Base-by-base conservation (phyloP, 2,888 invertebrate genomes). In the Diloba caeruleocephala region DNA sequence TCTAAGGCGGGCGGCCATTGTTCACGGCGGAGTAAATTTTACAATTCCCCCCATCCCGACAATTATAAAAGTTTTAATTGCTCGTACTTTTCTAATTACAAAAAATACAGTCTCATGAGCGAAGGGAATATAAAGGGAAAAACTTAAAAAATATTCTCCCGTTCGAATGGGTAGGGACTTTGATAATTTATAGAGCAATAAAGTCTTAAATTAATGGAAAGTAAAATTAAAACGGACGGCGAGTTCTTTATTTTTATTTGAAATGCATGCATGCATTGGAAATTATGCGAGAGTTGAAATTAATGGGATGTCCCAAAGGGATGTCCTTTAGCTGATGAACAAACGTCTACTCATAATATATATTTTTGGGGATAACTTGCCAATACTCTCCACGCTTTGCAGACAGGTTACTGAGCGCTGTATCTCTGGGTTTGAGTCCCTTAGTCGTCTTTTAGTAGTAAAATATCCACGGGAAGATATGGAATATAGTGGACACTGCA, bases 41-140 rank as follows among this genome's bases (percentile, higher is more conserved):
- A 87, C 81, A 80, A 84, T 85, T 82, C 82, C 77, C 57, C 76
- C 85, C 88, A 88, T 90, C 86, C 78, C 84, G 83, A 90, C 91
- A 89, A 91, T 91, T 91, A 90, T 90, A 90, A 91, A 92, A 92
- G 90, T 92, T 92, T 92, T 91, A 92, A 92, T 92, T 89, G 90
- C 87, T 87, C 83, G 78, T 88, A 90, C 92, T 92, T 92, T 91
- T 84, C 87, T 90, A 91, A 92, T 92, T 91, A 92, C 87, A 85
- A 89, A 90, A 89, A 90, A 90, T 85, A 89, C 84, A 88, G 86
- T 85, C 88, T 84, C 84, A 88, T 88, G 85, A 85, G 82, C 76
- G 71, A 74, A 74, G 80, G 80, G 83, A 86, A 83, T 84, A 83
- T 84, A 79, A 80, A 78, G 76, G 76, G 70, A 74, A 52, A 54